Conservation (phyloP, 1,140 invertebrate genomes). For the Drosophila ananassae region DNA sequence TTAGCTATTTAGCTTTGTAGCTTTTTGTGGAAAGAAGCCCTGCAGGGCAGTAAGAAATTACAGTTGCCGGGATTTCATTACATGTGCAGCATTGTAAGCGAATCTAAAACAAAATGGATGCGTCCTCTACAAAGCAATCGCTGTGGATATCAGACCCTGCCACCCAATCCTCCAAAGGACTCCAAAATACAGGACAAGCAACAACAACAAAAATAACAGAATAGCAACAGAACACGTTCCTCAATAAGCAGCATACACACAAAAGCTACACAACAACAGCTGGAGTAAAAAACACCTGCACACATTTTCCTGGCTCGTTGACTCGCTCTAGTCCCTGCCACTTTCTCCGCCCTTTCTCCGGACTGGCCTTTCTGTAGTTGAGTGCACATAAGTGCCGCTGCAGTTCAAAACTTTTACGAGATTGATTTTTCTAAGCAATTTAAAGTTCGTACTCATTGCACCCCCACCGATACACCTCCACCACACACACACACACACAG, state of each 20-base stretch:
- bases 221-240: constrained; percentile 46
- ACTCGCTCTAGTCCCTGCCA: constrained; percentile 28
- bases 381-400: constrained; percentile 67
- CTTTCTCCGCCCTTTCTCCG: background rate
- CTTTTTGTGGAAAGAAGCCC: background rate
- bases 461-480: background rate
- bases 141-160: constrained; percentile 15
- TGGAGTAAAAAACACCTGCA: constrained; percentile 24
- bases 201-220: constrained; percentile 32
- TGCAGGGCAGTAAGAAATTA: constrained; percentile 38
- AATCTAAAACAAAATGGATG: constrained; percentile 59
- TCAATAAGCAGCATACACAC: constrained; percentile 61
- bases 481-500: too few relatives aligned
- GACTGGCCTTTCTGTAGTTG: constrained; percentile 28
- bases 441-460: constrained; percentile 66
- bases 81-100: constrained; percentile 42
- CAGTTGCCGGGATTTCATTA: constrained; percentile 47
- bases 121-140: constrained; percentile 37
- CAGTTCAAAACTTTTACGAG: constrained; percentile 75
- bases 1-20: background rate
- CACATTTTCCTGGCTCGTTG: constrained; percentile 69
- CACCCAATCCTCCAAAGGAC: background rate
- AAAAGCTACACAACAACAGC: constrained; percentile 52
- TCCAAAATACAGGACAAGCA: constrained; percentile 11
- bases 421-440: constrained; percentile 82